Conservation (phyloP, 2,797 vertebrate genomes). For the Enteromius viviparus region DNA sequence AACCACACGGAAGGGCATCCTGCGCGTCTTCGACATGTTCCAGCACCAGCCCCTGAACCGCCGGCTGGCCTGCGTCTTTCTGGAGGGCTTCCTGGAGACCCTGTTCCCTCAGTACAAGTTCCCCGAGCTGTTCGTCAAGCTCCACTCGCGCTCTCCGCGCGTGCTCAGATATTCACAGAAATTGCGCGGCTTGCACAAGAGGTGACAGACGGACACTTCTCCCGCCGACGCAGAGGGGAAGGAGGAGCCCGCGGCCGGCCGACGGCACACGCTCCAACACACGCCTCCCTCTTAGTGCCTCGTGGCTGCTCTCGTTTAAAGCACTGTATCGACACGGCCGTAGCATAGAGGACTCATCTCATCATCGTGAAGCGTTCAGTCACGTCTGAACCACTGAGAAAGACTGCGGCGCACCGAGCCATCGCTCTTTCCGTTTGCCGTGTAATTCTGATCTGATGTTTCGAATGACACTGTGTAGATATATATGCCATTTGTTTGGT, state of each 20-base stretch:
- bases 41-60: constrained; percentile 98
- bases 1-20: constrained; percentile 96
- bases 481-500: constrained; percentile 3
- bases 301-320: constrained; percentile 62
- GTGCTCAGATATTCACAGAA: constrained; percentile 91
- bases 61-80: constrained; percentile 93
- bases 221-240: constrained; percentile 48
- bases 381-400: constrained; percentile 68
- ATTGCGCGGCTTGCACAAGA: constrained; percentile 91
- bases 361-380: constrained; percentile 72
- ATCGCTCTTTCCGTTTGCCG: constrained; percentile 59
- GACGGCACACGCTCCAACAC: neutral
- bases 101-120: constrained; percentile 98
- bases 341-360: constrained; percentile 80
- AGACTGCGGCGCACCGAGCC: constrained; percentile 54
- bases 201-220: constrained; percentile 87
- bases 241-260: constrained; percentile 7
- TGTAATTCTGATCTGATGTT: constrained; percentile 51
- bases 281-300: constrained; percentile 23
- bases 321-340: constrained; percentile 75
- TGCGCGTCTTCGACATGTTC: constrained; percentile 99
- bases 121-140: constrained; percentile 96
- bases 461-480: constrained; percentile 22
- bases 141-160: constrained; percentile 94
- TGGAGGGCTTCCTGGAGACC: constrained; percentile 98